Percentiles rank a stretch among this genome's conserved stretches.
Conservation (phyloP, 2,113 vertebrate genomes). For the Caretta caretta region DNA sequence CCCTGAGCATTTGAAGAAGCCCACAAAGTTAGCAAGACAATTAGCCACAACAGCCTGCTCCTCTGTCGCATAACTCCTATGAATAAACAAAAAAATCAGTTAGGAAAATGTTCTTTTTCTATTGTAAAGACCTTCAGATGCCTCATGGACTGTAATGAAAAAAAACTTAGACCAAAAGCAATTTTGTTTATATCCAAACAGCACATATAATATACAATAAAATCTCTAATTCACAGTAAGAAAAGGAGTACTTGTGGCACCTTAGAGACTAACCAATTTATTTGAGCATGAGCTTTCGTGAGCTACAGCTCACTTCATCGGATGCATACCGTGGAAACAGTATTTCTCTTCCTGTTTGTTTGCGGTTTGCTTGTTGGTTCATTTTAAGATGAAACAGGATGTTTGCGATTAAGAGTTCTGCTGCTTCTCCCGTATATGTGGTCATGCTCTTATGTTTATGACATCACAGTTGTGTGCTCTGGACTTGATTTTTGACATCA, state of each 20-base stretch:
- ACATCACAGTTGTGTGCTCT: neutral
- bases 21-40: slow-evolving; percentile 79
- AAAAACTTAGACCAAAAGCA: neutral
- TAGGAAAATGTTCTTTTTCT: neutral
- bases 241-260: too few relatives aligned
- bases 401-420: neutral
- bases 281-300: too few relatives aligned
- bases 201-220: neutral
- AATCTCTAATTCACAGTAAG: neutral
- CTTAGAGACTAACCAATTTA: too few relatives aligned
- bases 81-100: neutral
- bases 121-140: neutral
- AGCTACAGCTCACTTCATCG: too few relatives aligned
- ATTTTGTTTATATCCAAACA: neutral
- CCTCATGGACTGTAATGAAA: neutral
- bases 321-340: too few relatives aligned
- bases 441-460: neutral
- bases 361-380: neutral
- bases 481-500: neutral
- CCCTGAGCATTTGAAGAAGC: slow-evolving; percentile 82
- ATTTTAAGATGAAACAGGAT: neutral
- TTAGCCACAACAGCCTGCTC: slow-evolving; percentile 82
- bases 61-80: slow-evolving; percentile 86
- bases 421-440: neutral
- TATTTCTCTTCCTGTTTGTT: neutral